Evolutionary conservation across 2,797 vertebrate species (phyloP).

Genomic region (Perodicticus potto): DNA sequence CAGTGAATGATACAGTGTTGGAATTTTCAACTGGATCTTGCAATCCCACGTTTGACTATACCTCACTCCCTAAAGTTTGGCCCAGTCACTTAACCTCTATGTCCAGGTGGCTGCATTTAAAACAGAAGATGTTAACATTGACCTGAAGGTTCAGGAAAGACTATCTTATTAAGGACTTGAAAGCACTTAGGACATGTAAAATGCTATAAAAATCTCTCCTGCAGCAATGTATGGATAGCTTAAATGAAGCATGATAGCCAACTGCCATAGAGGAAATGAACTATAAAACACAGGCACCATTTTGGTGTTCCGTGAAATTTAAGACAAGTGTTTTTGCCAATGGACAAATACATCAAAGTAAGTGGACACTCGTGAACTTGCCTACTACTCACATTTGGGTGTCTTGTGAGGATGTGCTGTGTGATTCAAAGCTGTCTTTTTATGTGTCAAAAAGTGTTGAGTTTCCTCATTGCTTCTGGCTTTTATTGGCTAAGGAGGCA

Average conservation of each 20-base stretch:
- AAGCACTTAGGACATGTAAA: conserved; percentile 62
- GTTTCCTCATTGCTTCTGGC: background rate
- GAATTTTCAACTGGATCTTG: background rate
- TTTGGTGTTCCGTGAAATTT: conserved; percentile 11
- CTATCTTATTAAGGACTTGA: conserved; percentile 63
- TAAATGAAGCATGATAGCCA: background rate
- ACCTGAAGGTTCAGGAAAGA: conserved; percentile 38
- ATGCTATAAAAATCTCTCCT: conserved; percentile 20
- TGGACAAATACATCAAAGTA: background rate
- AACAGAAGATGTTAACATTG: conserved; percentile 44
- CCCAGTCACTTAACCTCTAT: conserved; percentile 14
- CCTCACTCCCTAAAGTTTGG: conserved; percentile 14
- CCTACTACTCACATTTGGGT: background rate
- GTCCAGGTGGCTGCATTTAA: background rate
- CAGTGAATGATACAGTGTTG: background rate
- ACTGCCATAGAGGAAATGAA: background rate
- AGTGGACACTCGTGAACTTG: background rate
- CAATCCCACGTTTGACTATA: background rate
- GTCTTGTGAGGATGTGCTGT: background rate
- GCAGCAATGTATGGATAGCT: background rate
- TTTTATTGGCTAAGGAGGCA: background rate
- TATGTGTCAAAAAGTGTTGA: background rate
- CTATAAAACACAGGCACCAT: background rate
- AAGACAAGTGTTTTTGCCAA: conserved; percentile 24
- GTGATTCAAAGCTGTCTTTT: conserved; percentile 6